Evolutionary conservation across 2,888 invertebrate species (phyloP).

Genomic region (Xylota sylvarum): DNA sequence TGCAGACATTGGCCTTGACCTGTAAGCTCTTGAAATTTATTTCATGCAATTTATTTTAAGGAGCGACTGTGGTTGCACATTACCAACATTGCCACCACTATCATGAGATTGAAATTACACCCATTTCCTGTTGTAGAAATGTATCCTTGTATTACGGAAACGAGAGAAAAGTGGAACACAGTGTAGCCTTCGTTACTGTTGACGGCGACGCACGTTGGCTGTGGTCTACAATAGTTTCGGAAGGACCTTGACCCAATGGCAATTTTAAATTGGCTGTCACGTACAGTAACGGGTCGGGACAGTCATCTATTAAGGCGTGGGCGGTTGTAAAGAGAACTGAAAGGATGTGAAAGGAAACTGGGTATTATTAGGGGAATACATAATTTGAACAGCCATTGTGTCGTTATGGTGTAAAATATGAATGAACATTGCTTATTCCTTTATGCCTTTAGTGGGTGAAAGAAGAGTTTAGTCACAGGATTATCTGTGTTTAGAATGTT

Average conservation of each 20-base stretch:
- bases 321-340: neutral
- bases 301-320: neutral
- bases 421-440: neutral
- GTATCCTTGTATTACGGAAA: slow-evolving; percentile 6
- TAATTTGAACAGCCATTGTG: slow-evolving; percentile 28
- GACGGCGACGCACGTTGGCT: neutral
- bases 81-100: slow-evolving; percentile 2
- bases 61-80: slow-evolving; percentile 38
- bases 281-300: slow-evolving; percentile 30
- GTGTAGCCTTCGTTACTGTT: neutral
- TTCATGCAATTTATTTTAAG: slow-evolving; percentile 32
- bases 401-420: slow-evolving; percentile 4
- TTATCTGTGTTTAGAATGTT: neutral
- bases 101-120: slow-evolving; percentile 30
- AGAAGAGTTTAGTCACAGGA: slow-evolving; percentile 8
- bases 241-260: slow-evolving; percentile 54
- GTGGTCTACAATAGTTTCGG: slow-evolving; percentile 21
- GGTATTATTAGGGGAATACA: slow-evolving; percentile 19
- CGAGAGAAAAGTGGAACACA: slow-evolving; percentile 10
- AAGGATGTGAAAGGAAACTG: neutral
- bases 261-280: slow-evolving; percentile 34
- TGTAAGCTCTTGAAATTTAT: slow-evolving; percentile 35
- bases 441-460: neutral
- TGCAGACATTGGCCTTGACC: slow-evolving; percentile 34
- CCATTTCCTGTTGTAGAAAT: slow-evolving; percentile 31